These are phyloP conservation scores for Trachops cirrhosus DNA, from an alignment of 2,797 vertebrate genomes.

Conservation along the genomic window DNA sequence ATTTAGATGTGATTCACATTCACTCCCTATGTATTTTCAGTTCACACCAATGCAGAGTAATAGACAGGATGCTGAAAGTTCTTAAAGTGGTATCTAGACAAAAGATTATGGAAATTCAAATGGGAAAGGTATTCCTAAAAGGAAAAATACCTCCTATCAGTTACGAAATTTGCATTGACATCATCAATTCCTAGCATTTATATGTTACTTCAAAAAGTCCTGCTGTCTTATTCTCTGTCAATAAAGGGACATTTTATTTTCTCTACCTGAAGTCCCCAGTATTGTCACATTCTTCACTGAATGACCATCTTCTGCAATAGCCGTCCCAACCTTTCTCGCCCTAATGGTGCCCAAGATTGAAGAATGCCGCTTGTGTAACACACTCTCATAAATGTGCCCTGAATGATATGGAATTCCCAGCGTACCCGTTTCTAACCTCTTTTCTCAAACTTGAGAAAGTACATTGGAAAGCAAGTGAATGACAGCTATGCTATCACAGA, in stretches of 20 bases:
- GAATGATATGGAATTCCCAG: not conserved
- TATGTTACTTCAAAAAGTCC: not conserved
- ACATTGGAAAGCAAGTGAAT: not conserved
- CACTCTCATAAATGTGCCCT: not conserved
- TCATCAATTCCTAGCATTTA: not conserved
- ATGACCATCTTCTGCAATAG: not conserved
- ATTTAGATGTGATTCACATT: not conserved
- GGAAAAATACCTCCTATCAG: not conserved
- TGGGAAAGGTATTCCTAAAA: not conserved
- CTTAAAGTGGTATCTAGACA: not conserved
- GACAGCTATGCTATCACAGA: not conserved
- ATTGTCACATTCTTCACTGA: not conserved
- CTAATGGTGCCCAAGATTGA: not conserved
- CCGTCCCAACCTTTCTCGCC: not conserved
- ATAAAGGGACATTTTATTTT: constrained; percentile 11
- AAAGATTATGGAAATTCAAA: not conserved
- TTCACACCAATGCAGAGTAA: not conserved
- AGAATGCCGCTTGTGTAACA: not conserved
- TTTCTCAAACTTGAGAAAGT: not conserved
- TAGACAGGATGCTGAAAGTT: not conserved
- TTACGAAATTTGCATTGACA: not conserved
- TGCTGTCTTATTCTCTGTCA: not conserved
- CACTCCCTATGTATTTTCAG: not conserved
- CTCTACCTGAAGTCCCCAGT: not conserved
- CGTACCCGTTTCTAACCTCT: not conserved